Base-by-base conservation (phyloP, 2,888 invertebrate species). In the Apamea crenata region DNA sequence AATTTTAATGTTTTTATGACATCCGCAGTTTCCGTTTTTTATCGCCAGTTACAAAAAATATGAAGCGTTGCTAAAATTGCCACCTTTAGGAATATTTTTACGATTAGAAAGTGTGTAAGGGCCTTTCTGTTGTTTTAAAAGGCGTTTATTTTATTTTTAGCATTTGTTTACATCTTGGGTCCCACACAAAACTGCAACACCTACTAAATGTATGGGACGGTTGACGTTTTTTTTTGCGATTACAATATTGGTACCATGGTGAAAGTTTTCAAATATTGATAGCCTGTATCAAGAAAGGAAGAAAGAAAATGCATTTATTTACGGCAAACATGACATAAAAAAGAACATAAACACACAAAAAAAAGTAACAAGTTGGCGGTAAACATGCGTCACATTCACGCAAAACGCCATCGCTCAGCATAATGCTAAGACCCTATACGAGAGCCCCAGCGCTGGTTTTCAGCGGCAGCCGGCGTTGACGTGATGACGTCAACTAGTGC, bases 31-130 rank as follows among this genome's bases (percentile, higher is more conserved):
- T 74, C 25, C 47, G 75, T 71, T 86, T 87, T 87, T 87, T 85
- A 85, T 66, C 6, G 67, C 56, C 79, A 76, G 69, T 80, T 70
- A 78, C 74, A 85, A 85, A 86, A 80, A 75, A 71, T 53, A 79
- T 53, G 53, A 10, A 69, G 36, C 73, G 81, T 89, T 87, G 90
- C 87, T 87, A 91, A 93, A 92, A 92, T 92, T 90, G 92, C 91
- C 87, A 89, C 80, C 88, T 89, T 89, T 67, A 29, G 71, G 66
- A 70, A 70, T 80, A 77, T 86, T 91, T 93, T 93, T 91, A 93
- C 84, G 87, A 90, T 90, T 93, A 92, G 93, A 94, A 94, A 94
- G 93, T 88, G 32, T 25, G 79, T 50, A 85, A 88, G 87, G 85
- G 78, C 2, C 70, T 87, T 88, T 84, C 70, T 81, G 76, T 25